A percentile compares a stretch with the other conserved stretches of the same genome.
These are phyloP conservation scores for Meiosimyza platycephala DNA, from an alignment of 2,888 invertebrate species.

Conservation along the genomic window DNA sequence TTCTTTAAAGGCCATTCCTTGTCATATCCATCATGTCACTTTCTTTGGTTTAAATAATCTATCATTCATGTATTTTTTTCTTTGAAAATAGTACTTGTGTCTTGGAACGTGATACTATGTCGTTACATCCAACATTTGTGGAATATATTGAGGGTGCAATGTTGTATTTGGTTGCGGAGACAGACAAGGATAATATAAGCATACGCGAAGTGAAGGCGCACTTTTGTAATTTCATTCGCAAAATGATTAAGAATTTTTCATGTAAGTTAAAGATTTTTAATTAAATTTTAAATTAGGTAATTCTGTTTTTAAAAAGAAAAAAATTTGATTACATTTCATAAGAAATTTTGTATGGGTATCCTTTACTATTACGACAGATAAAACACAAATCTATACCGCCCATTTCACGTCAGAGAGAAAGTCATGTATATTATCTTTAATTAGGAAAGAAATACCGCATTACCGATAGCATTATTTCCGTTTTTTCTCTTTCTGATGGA, in stretches of 20 bases:
- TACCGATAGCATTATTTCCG: too few species aligned
- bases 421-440: too few species aligned
- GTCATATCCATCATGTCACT: neutral
- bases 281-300: neutral
- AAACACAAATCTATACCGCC: neutral
- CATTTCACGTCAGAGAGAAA: too few species aligned
- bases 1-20: neutral
- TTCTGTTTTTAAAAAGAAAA: neutral
- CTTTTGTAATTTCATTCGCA: conserved; percentile 93
- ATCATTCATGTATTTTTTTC: conserved; percentile 3
- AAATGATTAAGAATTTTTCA: conserved; percentile 93
- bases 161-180: conserved; percentile 90
- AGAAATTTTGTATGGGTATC: neutral
- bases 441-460: too few species aligned
- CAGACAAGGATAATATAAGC: conserved; percentile 90
- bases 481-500: too few species aligned
- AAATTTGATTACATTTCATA: neutral
- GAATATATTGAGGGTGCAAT: conserved; percentile 97
- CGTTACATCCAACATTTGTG: conserved; percentile 86
- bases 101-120: conserved; percentile 84
- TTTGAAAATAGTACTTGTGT: conserved; percentile 76
- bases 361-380: too few species aligned
- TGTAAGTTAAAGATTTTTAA: conserved; percentile 71
- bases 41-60: conserved; percentile 11
- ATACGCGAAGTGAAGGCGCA: conserved; percentile 91